Percentiles rank a stretch among this genome's conserved stretches.
Conservation (phyloP, 2,797 vertebrate genomes). For the Petrocephalus schoutedeni region DNA sequence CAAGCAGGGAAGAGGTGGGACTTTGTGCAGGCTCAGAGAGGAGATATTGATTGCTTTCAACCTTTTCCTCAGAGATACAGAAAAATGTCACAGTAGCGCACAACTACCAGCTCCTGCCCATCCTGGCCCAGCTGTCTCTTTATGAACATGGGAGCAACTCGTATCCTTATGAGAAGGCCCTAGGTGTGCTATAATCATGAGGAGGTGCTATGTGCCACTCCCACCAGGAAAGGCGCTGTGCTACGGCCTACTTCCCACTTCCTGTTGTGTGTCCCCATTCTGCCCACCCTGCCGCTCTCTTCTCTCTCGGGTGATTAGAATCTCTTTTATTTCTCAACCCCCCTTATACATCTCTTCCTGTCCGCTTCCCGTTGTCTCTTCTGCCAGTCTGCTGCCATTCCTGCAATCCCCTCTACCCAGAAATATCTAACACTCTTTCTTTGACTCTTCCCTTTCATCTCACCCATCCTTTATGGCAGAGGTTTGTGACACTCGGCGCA, state of each 20-base stretch:
- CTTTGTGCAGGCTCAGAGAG: slow-evolving; percentile 58
- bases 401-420: not conserved
- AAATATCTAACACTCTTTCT: not conserved
- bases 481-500: not conserved
- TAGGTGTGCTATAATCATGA: not conserved
- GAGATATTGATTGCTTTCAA: slow-evolving; percentile 74
- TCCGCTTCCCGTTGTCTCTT: not conserved
- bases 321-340: slow-evolving; percentile 24
- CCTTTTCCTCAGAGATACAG: slow-evolving; percentile 65
- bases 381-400: not conserved
- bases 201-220: not conserved
- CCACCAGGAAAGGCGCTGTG: not conserved
- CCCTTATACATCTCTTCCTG: slow-evolving; percentile 28
- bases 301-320: not conserved
- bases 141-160: not conserved
- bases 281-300: not conserved
- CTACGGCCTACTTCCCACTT: not conserved
- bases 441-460: not conserved
- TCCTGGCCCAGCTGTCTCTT: slow-evolving; percentile 35
- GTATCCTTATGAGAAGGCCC: not conserved
- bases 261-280: slow-evolving; percentile 18
- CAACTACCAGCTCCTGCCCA: slow-evolving; percentile 49
- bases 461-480: not conserved
- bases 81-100: slow-evolving; percentile 54
- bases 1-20: slow-evolving; percentile 41